Base-by-base conservation (phyloP, 2,797 vertebrate species). In the Oryzias dopingdopingensis region DNA sequence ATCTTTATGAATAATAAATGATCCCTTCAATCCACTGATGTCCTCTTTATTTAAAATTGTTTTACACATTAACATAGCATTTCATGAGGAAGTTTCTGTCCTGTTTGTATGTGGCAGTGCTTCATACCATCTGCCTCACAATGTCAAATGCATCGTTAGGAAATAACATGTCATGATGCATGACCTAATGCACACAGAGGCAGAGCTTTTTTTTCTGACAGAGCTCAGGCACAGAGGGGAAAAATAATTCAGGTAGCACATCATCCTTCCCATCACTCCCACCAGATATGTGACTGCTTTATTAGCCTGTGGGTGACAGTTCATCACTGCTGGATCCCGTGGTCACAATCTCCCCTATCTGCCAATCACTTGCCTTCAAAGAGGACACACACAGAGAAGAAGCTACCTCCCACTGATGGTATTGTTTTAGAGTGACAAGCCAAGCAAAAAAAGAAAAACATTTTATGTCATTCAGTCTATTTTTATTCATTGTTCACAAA, bases 281-380 rank as follows among this genome's bases (percentile, higher is more conserved):
- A 59, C 66, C 45, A 52, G 37, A 59, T 61, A 63, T 65, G 49
- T 63, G 47, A 74, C 62, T 68, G 69, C 42, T 68, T 62, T 78
- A 78, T 84, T 81, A 59, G 77, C 56, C 49, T 66, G 62, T 22
- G 54, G 76, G 62, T 81, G 83, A 82, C 76, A 68, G 55, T 82
- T 79, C 72, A 67, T 72, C 81, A 70, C 55, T 24, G 64, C 62
- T 56, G 56, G 43, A 65, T 74, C 50, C 56, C 32, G 49, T 53
- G 62, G 75, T 59, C 71, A 80, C 71, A 55, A 62, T 59, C 67
- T 76, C 68, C 66, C 67, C 57, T 42, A 51, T 67, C 75, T 83
- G 80, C 68, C 77, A 74, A 62, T 86, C 80, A 74, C 29, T 17
- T 32, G n/a, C 59, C 49, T 70, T 56, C 8, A 15, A 67, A 63